Evolutionary conservation across 2,888 invertebrate species (phyloP).

Genomic region (Buathra laborator): DNA sequence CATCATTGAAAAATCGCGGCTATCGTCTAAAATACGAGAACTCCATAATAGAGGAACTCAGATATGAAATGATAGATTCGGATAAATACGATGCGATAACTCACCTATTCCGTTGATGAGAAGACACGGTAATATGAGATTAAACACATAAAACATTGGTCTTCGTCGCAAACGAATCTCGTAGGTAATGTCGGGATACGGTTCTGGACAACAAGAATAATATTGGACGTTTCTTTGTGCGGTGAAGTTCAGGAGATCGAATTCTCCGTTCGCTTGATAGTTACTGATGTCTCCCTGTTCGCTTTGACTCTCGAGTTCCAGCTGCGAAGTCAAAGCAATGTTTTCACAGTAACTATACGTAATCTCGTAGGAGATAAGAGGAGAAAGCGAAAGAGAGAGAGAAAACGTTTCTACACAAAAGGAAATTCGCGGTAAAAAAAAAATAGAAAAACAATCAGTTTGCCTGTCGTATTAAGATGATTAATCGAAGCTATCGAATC

Average conservation of each 20-base stretch:
- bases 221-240: constrained; percentile 90
- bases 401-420: constrained; percentile 18
- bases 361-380: background rate
- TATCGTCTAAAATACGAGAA: background rate
- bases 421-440: background rate
- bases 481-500: constrained; percentile 46
- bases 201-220: constrained; percentile 93
- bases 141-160: constrained; percentile 95
- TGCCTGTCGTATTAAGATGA: constrained; percentile 42
- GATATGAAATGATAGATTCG: background rate
- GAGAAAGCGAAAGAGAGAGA: background rate
- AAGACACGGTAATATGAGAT: constrained; percentile 93
- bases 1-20: too few relatives aligned
- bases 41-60: background rate
- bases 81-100: constrained; percentile 70
- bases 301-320: constrained; percentile 91
- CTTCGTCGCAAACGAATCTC: constrained; percentile 91
- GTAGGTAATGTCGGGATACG: constrained; percentile 94
- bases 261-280: constrained; percentile 97
- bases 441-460: constrained; percentile 20
- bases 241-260: constrained; percentile 92
- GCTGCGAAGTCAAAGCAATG: constrained; percentile 84
- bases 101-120: constrained; percentile 94
- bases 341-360: background rate
- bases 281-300: constrained; percentile 94